Percentiles rank a stretch among this genome's conserved stretches.
Conservation (phyloP, 2,888 invertebrate species). For the Lysandra bellargus region DNA sequence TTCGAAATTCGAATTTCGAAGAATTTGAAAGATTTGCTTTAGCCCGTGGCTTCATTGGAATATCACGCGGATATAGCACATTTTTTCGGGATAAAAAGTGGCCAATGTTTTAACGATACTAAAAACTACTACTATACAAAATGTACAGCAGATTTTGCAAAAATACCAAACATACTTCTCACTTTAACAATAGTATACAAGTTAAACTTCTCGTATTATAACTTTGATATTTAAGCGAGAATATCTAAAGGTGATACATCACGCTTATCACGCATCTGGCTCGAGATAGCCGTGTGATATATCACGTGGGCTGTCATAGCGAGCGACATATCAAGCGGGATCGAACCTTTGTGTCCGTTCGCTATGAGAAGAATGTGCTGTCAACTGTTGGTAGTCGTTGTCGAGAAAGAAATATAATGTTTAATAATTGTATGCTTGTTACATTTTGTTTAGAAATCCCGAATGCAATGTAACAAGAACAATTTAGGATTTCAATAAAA, state of each 20-base stretch:
- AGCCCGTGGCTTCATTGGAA: too few relatives aligned
- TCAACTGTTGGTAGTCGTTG: neutral
- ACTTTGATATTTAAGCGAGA: neutral
- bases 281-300: neutral
- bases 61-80: too few relatives aligned
- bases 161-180: too few relatives aligned
- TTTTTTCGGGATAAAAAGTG: too few relatives aligned
- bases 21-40: neutral
- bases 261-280: conserved; percentile 2
- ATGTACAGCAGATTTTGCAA: too few relatives aligned
- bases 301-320: neutral
- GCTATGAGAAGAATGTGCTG: neutral
- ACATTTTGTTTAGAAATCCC: too few relatives aligned
- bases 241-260: neutral
- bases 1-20: neutral
- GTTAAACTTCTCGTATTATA: neutral
- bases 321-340: neutral
- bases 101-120: too few relatives aligned
- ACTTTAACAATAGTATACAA: neutral
- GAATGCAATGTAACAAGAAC: too few relatives aligned
- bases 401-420: neutral
- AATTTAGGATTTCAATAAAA: too few relatives aligned
- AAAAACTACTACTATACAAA: too few relatives aligned
- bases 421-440: too few relatives aligned
- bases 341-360: conserved; percentile 1